Base-by-base conservation (phyloP, 2,888 invertebrate species). In the Megastigmus dorsalis region DNA sequence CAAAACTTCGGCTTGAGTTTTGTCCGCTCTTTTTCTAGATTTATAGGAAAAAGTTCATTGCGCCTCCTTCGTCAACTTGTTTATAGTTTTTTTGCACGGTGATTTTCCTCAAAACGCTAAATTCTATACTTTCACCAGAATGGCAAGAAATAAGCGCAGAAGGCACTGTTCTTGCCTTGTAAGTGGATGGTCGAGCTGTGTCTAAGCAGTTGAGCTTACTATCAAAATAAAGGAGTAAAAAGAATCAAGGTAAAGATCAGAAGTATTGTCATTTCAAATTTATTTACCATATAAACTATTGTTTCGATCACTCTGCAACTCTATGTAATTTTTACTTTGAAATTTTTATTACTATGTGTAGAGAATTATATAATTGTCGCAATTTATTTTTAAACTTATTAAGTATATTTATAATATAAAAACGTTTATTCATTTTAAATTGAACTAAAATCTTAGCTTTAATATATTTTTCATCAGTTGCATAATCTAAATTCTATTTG, bases 1-100 rank as follows among this genome's bases (percentile, higher is more conserved):
- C 41, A 10, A 55, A 57, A 63, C 54, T 63, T 45, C 1, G 5
- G 13, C 10, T n/a, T n/a, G 15, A 52, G 38, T 28, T 50, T 43
- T 54, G 30, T 6, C 18, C 15, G 20, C n/a, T 38, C 52, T 50
- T 62, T 30, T 43, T 36, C 9, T 15, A 43, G 43, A 70, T 54
- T 41, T 38, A 54, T 43, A 62, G 43, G 28, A 70, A 57, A 70
- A 70, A 62, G 70, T 62, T 70, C 23, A 33, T 62, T 52, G 60
- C 60, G 28, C 52, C 10, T 6, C 13, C 15, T 38, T 52, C 20
- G 55, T n/a, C 26, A 6, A 30, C 23, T 20, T 28, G n/a, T n/a
- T n/a, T n/a, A n/a, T n/a, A n/a, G n/a, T n/a, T n/a, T n/a, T n/a
- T n/a, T n/a, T n/a, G n/a, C n/a, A n/a, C n/a, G n/a, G 28, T 15